Percentiles rank a stretch among this genome's conserved stretches.
These are phyloP conservation scores for Megalonaias nervosa DNA, from an alignment of 1,140 invertebrate species.

Conservation along the genomic window DNA sequence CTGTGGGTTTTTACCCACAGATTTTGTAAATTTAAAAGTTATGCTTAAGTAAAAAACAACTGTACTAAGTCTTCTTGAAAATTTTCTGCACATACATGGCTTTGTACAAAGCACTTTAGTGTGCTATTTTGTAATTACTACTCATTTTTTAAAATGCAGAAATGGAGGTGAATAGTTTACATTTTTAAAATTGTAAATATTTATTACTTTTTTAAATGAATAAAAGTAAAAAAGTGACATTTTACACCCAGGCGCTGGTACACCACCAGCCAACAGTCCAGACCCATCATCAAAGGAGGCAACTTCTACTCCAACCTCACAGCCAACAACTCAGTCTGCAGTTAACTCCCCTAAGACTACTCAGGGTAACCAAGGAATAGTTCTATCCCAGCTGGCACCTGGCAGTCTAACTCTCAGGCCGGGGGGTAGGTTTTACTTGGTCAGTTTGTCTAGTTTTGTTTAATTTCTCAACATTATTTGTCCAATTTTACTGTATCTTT, in stretches of 20 bases:
- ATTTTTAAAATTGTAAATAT: neutral
- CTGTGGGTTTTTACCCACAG: no score
- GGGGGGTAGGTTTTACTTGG: constrained; percentile 22
- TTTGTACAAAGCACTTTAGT: no score
- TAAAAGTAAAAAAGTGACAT: neutral
- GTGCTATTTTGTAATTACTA: no score
- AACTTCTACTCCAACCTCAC: constrained; percentile 9
- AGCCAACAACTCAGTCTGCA: constrained; percentile 43
- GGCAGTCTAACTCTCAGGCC: constrained; percentile 47
- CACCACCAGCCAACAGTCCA: constrained; percentile 3
- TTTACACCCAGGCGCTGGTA: neutral
- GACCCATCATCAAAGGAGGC: neutral
- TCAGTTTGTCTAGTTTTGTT: neutral
- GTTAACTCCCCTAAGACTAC: constrained; percentile 7
- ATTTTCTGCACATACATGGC: no score
- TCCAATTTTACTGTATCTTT: neutral
- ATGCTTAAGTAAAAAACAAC: no score
- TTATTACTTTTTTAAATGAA: neutral
- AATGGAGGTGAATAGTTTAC: no score
- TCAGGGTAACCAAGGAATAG: constrained; percentile 35
- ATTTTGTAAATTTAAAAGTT: no score
- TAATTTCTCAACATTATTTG: neutral
- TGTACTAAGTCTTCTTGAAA: no score
- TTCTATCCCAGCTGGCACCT: constrained; percentile 55
- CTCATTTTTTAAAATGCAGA: no score